Percentiles rank a stretch among this genome's conserved stretches.
phyloP scores from a whole-genome alignment of 2,113 vertebrate genomes.

The Pterophyllum scalare region DNA sequence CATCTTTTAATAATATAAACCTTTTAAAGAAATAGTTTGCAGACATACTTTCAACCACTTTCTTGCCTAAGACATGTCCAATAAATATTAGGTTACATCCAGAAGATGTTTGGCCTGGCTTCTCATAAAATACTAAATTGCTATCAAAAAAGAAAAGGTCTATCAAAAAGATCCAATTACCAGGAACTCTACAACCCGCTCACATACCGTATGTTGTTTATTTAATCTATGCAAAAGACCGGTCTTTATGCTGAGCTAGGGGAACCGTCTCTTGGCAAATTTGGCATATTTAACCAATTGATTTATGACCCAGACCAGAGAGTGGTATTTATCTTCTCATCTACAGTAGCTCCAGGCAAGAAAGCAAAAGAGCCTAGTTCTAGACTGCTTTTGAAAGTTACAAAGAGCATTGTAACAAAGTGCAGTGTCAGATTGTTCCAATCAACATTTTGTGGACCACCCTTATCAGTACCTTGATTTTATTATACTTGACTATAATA shows the following conservation, averaged over 20 bases:
- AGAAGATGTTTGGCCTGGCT: background rate
- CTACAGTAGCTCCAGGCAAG: slow-evolving; percentile 8
- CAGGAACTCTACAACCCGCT: background rate
- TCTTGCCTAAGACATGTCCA: background rate
- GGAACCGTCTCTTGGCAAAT: background rate
- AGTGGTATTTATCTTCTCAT: slow-evolving; percentile 14
- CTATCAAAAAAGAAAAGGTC: background rate
- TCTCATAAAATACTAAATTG: background rate
- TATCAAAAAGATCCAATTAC: background rate
- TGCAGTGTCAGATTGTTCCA: background rate
- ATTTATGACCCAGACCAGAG: background rate
- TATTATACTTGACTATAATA: background rate
- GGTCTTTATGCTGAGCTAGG: background rate
- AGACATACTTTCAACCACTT: background rate
- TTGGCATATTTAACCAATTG: slow-evolving; percentile 4
- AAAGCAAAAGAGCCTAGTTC: background rate
- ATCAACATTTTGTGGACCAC: background rate
- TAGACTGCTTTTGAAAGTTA: slow-evolving; percentile 9
- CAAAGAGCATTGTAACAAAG: background rate
- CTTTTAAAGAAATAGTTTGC: background rate
- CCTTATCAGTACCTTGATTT: background rate
- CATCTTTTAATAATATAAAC: background rate
- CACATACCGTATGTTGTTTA: background rate
- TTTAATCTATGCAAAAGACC: background rate
- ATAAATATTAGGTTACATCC: background rate